Conservation (phyloP, 2,888 invertebrate species). For the Fissipunctia ypsillon region DNA sequence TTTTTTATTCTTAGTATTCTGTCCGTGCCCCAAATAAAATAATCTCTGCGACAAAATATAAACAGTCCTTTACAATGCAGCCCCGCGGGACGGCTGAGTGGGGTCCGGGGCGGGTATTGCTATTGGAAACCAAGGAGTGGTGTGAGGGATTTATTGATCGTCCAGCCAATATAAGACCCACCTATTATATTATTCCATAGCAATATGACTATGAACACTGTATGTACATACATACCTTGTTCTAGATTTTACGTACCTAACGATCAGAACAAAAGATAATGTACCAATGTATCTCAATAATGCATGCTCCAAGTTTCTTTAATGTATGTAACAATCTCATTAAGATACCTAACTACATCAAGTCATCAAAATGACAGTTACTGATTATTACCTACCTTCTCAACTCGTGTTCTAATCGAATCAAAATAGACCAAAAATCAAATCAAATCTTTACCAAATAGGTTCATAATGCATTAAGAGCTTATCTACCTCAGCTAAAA, state of each 20-base stretch:
- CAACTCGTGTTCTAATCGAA: background rate
- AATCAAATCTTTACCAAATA: background rate
- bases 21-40: background rate
- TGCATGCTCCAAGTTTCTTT: background rate
- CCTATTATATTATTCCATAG: background rate
- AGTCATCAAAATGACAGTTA: background rate
- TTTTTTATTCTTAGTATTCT: background rate
- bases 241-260: background rate
- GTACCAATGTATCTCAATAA: background rate
- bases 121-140: conserved; percentile 7
- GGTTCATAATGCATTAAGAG: background rate
- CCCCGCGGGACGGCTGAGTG: background rate
- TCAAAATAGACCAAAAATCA: too few relatives aligned
- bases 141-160: conserved; percentile 40
- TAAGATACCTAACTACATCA: background rate
- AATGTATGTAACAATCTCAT: background rate
- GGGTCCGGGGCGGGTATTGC: background rate
- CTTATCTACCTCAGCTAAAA: too few relatives aligned
- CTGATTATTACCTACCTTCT: background rate
- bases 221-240: background rate
- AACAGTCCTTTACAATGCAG: conserved; percentile 17
- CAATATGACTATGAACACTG: background rate
- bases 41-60: background rate
- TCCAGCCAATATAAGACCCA: background rate
- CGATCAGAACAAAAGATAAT: background rate